A percentile compares a stretch with the other conserved stretches of the same genome.
These are phyloP conservation scores for Elachura formosa DNA, from an alignment of 2,113 vertebrate species.

Conservation along the genomic window DNA sequence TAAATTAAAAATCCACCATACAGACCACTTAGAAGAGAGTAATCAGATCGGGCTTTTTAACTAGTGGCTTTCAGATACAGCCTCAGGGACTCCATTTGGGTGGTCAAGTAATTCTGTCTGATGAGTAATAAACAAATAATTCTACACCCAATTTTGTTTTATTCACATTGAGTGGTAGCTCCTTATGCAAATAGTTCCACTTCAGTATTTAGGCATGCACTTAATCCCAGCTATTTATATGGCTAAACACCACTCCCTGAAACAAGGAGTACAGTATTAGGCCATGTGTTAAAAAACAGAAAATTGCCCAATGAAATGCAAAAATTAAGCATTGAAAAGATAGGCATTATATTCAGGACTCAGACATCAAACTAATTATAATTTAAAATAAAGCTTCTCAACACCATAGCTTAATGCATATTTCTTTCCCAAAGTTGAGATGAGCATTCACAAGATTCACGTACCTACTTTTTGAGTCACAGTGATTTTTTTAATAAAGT, in stretches of 20 bases:
- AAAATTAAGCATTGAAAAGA: background rate
- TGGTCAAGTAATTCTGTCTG: constrained; percentile 46
- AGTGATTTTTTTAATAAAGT: background rate
- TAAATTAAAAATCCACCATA: background rate
- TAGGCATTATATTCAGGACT: background rate
- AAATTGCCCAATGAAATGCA: background rate
- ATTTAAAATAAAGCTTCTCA: background rate
- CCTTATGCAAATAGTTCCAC: constrained; percentile 8
- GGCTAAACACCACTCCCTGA: constrained; percentile 2
- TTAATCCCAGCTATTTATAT: constrained; percentile 35
- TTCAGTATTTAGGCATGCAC: constrained; percentile 27
- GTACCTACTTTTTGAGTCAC: background rate
- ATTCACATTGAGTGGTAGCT: constrained; percentile 16
- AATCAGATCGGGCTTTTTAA: background rate
- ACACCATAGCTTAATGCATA: accelerated
- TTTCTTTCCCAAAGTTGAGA: background rate
- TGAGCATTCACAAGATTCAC: background rate
- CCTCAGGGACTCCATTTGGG: constrained; percentile 29
- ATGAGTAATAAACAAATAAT: constrained; percentile 57
- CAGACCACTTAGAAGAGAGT: background rate
- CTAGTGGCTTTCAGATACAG: background rate
- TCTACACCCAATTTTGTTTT: constrained; percentile 39
- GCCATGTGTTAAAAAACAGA: background rate
- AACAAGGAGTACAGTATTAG: background rate
- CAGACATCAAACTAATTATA: background rate